Evolutionary conservation across 2,888 invertebrate species (phyloP).

Genomic region (Mantis religiosa): DNA sequence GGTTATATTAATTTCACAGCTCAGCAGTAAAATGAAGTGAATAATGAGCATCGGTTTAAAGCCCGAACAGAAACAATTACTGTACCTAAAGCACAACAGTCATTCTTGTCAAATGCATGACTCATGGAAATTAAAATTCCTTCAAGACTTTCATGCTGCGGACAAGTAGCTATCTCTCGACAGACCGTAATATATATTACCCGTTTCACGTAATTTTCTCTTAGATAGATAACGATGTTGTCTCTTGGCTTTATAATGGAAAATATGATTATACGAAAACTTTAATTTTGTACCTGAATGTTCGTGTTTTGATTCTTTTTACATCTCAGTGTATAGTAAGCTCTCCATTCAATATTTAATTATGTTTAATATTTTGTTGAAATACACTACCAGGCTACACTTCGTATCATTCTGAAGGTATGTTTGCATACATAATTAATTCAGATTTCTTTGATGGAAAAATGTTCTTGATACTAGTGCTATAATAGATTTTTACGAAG

Average conservation of each 20-base stretch:
- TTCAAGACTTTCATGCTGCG: neutral
- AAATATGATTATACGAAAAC: neutral
- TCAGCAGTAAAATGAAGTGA: neutral
- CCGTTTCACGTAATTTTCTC: neutral
- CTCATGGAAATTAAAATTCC: neutral
- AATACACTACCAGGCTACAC: too few relatives aligned
- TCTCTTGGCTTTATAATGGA: neutral
- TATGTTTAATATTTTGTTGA: too few relatives aligned
- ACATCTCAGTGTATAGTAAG: too few relatives aligned
- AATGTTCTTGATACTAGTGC: too few relatives aligned
- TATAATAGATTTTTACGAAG: too few relatives aligned
- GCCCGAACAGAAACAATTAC: neutral
- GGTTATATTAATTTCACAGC: neutral
- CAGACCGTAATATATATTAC: neutral
- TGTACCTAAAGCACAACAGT: neutral
- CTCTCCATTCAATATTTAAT: too few relatives aligned
- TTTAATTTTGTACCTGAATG: too few relatives aligned
- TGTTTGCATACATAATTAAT: too few relatives aligned
- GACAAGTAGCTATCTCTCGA: neutral
- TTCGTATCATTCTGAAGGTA: too few relatives aligned
- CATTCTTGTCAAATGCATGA: neutral
- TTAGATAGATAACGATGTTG: neutral
- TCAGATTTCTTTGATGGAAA: too few relatives aligned
- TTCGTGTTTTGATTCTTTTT: too few relatives aligned
- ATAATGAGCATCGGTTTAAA: neutral